Conservation (phyloP, 1,140 invertebrate genomes). For the Vanessa atalanta region DNA sequence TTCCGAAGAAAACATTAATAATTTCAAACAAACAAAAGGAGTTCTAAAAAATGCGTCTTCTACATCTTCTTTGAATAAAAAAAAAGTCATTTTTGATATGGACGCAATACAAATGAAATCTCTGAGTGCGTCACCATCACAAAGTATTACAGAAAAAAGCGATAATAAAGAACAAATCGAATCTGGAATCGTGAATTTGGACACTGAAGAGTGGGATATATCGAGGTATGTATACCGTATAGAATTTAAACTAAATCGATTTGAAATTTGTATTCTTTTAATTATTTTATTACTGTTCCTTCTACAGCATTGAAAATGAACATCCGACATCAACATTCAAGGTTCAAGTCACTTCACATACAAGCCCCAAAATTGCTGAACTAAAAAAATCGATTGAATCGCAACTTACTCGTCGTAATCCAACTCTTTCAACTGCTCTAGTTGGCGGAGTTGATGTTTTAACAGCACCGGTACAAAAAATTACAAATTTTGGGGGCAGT, state of each 20-base stretch:
- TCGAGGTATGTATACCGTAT: conserved; percentile 70
- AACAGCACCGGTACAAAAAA: conserved; percentile 46
- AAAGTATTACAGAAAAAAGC: conserved; percentile 68
- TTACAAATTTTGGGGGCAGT: conserved; percentile 63
- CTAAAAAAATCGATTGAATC: conserved; percentile 71
- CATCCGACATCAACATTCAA: conserved; percentile 51
- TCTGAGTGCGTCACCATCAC: conserved; percentile 71
- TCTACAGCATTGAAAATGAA: conserved; percentile 67
- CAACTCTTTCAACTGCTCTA: conserved; percentile 58
- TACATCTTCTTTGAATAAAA: conserved; percentile 79
- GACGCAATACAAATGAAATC: conserved; percentile 80
- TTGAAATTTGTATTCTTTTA: not conserved
- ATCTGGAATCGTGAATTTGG: conserved; percentile 64
- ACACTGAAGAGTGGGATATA: conserved; percentile 79
- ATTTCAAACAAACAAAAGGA: conserved; percentile 75
- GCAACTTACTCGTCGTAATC: conserved; percentile 65
- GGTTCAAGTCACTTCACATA: conserved; percentile 50
- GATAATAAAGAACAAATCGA: conserved; percentile 67
- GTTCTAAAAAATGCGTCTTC: conserved; percentile 82
- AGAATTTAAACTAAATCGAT: not conserved
- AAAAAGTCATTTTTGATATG: conserved; percentile 83
- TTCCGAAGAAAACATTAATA: conserved; percentile 64
- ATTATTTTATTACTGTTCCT: conserved; percentile 24
- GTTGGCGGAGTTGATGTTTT: conserved; percentile 64
- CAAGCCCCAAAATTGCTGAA: conserved; percentile 74